Evolutionary conservation across 2,113 vertebrate genomes (phyloP).

Genomic region (Atrichornis clamosus): DNA sequence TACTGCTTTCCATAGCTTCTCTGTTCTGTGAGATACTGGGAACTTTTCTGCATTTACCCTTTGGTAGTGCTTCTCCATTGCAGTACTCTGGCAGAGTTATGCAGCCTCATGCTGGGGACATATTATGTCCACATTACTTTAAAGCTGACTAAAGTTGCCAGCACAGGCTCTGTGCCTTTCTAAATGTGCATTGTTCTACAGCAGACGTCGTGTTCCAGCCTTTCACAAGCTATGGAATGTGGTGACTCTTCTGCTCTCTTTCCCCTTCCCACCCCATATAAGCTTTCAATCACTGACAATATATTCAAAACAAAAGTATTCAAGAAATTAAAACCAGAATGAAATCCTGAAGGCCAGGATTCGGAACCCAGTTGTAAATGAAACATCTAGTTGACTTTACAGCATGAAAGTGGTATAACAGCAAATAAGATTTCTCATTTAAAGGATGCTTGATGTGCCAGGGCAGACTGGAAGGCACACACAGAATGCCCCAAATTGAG

Average conservation of each 20-base stretch:
- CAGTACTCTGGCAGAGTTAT: neutral
- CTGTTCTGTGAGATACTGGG: neutral
- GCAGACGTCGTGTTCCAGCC: neutral
- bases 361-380: neutral
- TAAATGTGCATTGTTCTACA: constrained; percentile 13
- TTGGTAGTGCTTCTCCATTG: neutral
- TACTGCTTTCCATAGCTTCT: neutral
- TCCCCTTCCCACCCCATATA: neutral
- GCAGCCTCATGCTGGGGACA: neutral
- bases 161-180: neutral
- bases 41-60: neutral
- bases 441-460: neutral
- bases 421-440: neutral
- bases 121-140: neutral
- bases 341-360: neutral
- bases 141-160: neutral
- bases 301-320: neutral
- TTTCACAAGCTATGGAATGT: neutral
- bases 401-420: neutral
- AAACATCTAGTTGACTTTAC: neutral
- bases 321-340: constrained; percentile 42
- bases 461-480: neutral
- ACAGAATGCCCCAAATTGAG: neutral
- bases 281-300: neutral
- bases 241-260: neutral